Base-by-base conservation (phyloP, 1,140 invertebrate genomes). In the Acyrthosiphon pisum region DNA sequence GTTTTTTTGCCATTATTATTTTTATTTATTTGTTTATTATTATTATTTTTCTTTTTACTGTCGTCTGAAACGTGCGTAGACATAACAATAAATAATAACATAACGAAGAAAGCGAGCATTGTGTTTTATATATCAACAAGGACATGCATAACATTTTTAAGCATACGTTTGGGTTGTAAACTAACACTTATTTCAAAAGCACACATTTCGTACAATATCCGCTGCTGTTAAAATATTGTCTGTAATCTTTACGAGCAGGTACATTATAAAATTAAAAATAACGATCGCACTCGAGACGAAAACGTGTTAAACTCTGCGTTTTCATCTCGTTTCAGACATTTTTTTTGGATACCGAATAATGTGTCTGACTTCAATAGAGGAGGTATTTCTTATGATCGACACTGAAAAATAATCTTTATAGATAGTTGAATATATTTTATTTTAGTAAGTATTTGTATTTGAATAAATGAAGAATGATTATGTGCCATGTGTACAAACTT, bases 41-140 rank as follows among this genome's bases (percentile, higher is more conserved):
- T 37, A 83, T 83, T 23, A 22, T 83, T 83, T 37, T 83, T 37
- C 20, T 35, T 81, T 81, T 81, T 6, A 35, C 6, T 83, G 8
- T 37, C 35, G 35, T 35, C 35, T 83, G 1, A 37, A 22, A 37
- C 76, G 35, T 37, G 35, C 20, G 22, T 83, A 83, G 76, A 76
- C 60, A 76, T 76, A 76, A 76, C 22, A 83, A 83, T 83, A 81
- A 81, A 81, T 35, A 83, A 83, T 3, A 83, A 83, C 35, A 83
- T 37, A 37, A 37, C 6, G 35, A 83, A 37, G 20, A 37, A 37
- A 83, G 35, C 76, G 35, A 76, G 30, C 30, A 76, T 76, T n/a
- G n/a, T 83, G 35, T 83, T 83, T 83, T 22, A 83, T 22, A 8
- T 83, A 83, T 83, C n/a, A 83, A 83, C 76, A 18, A 83, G 60